These are phyloP conservation scores for Nomada flava DNA, from an alignment of 2,888 invertebrate genomes.

Conservation along the genomic window DNA sequence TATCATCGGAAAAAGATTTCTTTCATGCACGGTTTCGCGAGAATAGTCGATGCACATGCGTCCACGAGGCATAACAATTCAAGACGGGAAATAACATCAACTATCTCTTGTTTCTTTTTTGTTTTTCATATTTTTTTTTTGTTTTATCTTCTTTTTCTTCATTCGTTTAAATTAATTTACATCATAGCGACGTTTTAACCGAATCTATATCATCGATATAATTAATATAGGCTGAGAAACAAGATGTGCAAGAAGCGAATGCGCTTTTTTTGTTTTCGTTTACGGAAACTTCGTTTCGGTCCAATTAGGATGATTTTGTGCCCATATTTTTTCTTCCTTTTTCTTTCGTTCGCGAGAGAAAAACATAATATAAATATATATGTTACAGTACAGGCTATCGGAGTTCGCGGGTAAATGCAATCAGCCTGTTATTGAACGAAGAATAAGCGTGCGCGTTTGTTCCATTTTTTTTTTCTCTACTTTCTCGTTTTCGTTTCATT, in stretches of 20 bases:
- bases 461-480: background rate
- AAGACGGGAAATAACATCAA: conserved; percentile 31
- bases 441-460: conserved; percentile 53
- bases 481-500: background rate
- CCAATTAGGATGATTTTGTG: conserved; percentile 27
- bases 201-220: conserved; percentile 38
- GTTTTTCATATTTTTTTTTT: background rate
- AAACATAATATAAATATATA: conserved; percentile 11
- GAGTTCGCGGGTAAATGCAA: conserved; percentile 56
- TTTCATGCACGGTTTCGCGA: background rate
- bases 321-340: background rate
- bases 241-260: conserved; percentile 30
- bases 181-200: conserved; percentile 33
- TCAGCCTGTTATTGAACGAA: conserved; percentile 52
- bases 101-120: conserved; percentile 7
- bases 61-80: conserved; percentile 11
- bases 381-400: conserved; percentile 31
- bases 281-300: background rate
- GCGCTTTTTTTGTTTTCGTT: conserved; percentile 1
- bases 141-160: background rate
- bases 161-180: conserved; percentile 45
- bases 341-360: conserved; percentile 9
- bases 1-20: background rate
- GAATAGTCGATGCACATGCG: conserved; percentile 14
- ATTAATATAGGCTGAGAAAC: conserved; percentile 35